These are phyloP conservation scores for Stictonetta naevosa DNA, from an alignment of 2,113 vertebrate species.

Conservation along the genomic window DNA sequence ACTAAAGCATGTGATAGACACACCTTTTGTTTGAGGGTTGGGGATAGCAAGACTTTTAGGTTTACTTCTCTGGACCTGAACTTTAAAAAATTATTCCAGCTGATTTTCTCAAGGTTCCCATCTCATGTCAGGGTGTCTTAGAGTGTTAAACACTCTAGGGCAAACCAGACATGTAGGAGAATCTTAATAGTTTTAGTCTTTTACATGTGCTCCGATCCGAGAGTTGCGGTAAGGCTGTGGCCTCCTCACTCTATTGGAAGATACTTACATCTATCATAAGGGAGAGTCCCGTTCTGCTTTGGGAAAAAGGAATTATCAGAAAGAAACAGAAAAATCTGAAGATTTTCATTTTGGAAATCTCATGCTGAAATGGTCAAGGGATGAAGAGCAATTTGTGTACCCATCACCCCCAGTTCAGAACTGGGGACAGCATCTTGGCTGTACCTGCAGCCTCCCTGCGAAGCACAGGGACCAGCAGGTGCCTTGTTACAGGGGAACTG, in stretches of 20 bases:
- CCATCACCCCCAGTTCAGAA: accelerated
- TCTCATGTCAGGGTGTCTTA: neutral
- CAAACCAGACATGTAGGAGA: neutral
- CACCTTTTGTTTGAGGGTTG: neutral
- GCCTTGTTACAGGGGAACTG: accelerated
- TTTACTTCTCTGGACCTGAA: neutral
- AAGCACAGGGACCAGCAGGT: neutral
- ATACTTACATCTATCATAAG: neutral
- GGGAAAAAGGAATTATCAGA: neutral
- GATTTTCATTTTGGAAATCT: neutral
- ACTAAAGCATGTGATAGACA: neutral
- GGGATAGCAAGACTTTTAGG: neutral
- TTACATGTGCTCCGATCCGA: neutral
- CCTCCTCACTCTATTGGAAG: neutral
- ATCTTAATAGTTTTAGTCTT: neutral
- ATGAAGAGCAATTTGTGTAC: neutral
- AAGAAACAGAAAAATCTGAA: neutral
- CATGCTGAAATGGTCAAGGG: neutral
- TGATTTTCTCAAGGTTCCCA: neutral
- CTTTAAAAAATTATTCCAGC: neutral
- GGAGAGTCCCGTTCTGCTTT: neutral
- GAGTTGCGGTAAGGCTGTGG: neutral
- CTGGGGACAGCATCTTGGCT: neutral
- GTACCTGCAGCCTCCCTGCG: neutral
- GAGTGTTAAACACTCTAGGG: neutral